A percentile compares a stretch with the other conserved stretches of the same genome.
Evolutionary conservation across 2,888 invertebrate genomes (phyloP).

Genomic region (Pachymerium ferrugineum): DNA sequence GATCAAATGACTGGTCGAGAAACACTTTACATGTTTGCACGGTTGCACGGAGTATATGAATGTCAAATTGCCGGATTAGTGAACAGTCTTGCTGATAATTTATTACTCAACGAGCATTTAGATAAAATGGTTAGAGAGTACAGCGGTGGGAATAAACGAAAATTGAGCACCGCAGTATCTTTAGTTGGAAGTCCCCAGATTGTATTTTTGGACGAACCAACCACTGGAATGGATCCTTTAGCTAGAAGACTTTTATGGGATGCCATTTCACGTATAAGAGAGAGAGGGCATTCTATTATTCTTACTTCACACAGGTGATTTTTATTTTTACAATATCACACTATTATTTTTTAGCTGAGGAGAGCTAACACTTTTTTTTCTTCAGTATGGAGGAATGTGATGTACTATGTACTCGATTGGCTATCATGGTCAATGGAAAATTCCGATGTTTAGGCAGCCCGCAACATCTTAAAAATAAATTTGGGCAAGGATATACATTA

Average conservation of each 20-base stretch:
- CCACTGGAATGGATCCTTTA: conserved; percentile 70
- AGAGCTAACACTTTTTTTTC: too few species aligned
- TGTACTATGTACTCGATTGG: conserved; percentile 70
- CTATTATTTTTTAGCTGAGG: neutral
- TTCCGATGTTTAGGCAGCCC: conserved; percentile 69
- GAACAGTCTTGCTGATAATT: conserved; percentile 52
- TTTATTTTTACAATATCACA: conserved; percentile 56
- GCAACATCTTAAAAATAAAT: conserved; percentile 70
- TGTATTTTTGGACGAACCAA: conserved; percentile 61
- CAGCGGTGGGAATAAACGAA: conserved; percentile 67
- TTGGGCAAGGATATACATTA: conserved; percentile 60
- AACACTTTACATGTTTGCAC: conserved; percentile 60
- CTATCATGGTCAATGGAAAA: conserved; percentile 74
- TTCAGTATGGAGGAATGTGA: conserved; percentile 79
- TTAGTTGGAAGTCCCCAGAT: conserved; percentile 64
- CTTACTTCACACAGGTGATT: conserved; percentile 65
- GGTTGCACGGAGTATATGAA: conserved; percentile 58
- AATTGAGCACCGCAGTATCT: conserved; percentile 65
- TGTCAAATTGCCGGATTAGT: conserved; percentile 47
- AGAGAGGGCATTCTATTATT: conserved; percentile 67
- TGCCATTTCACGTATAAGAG: conserved; percentile 62
- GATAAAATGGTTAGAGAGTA: conserved; percentile 54
- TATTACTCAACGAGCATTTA: conserved; percentile 59
- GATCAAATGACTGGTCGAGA: conserved; percentile 67
- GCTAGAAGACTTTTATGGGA: conserved; percentile 76